A percentile compares a stretch with the other conserved stretches of the same genome.
These are phyloP conservation scores for Lophius piscatorius DNA, from an alignment of 2,113 vertebrate genomes.

Conservation along the genomic window DNA sequence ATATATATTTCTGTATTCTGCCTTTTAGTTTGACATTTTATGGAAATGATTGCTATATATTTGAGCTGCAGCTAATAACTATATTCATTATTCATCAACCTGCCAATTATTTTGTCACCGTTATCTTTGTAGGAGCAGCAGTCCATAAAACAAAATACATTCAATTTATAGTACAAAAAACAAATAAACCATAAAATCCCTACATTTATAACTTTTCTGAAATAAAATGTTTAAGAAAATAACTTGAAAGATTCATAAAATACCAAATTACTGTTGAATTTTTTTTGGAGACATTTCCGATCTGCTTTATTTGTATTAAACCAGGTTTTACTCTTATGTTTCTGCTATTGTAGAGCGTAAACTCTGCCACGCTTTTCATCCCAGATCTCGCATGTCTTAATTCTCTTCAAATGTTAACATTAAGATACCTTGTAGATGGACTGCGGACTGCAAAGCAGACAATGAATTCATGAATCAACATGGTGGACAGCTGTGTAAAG, in stretches of 20 bases:
- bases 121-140: background rate
- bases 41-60: background rate
- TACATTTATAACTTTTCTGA: too few species aligned
- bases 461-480: conserved; percentile 46
- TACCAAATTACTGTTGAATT: background rate
- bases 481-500: conserved; percentile 38
- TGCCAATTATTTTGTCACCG: background rate
- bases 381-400: conserved; percentile 9
- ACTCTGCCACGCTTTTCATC: background rate
- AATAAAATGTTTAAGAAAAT: background rate
- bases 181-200: background rate
- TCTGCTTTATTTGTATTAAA: background rate
- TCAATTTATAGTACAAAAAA: background rate
- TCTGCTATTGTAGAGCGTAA: background rate
- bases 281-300: background rate
- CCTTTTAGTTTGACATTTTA: too few species aligned
- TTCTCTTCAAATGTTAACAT: conserved; percentile 25
- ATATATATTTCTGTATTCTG: too few species aligned
- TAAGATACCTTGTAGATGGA: conserved; percentile 17
- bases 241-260: background rate
- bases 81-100: background rate
- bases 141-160: background rate
- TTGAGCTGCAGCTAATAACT: background rate
- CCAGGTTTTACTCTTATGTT: background rate
- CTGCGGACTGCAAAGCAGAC: conserved; percentile 24